Evolutionary conservation across 1,140 invertebrate species (phyloP), one percentile per base, ranked within the genome.

Genomic region (Formica selysi): DNA sequence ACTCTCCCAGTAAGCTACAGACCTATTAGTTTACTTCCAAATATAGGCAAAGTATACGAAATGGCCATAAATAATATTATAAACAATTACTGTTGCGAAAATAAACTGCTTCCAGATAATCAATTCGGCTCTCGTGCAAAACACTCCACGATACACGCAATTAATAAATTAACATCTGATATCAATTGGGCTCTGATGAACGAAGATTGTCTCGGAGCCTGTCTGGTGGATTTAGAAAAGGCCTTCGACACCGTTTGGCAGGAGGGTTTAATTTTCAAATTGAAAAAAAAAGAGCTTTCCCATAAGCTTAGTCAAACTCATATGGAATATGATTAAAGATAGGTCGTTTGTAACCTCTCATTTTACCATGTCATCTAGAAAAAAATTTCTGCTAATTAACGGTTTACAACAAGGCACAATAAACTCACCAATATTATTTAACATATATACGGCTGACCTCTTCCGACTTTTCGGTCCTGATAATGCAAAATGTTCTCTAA

Each of bases 201-300:
- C 1, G 13, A 54, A 0, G 29, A 54, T 0, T 73, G 16, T 11
- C 3, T 54, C 1, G 48, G 19, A 1, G 70, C 70, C 0, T 36
- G 29, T 10, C 5, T 54, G 29, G 8, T 73, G 1, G 70, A 73
- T n/a, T 8, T 73, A n/a, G 70, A 71, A 54, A 71, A 71, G 3
- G 44, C 19, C 3, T 73, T 73, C 3, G 48, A 54, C 11, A 68
- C 38, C 6, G 11, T 54, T 0, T 71, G 41, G 68, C 44, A 19
- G 0, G 16, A 71, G 16, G 44, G 44, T 7, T 16, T 73, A 11
- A 19, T 73, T 1, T 73, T 32, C 0, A 73, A 57, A 36, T 11
- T 57, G 6, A 73, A 10, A 19, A 54, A 54, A 57, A 3, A 36
- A 57, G 0, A 36, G 36, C 10, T n/a, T 73, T 3, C 48, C 19